phyloP scores from a whole-genome alignment of 2,797 vertebrate species.

The Eospalax fontanierii region DNA sequence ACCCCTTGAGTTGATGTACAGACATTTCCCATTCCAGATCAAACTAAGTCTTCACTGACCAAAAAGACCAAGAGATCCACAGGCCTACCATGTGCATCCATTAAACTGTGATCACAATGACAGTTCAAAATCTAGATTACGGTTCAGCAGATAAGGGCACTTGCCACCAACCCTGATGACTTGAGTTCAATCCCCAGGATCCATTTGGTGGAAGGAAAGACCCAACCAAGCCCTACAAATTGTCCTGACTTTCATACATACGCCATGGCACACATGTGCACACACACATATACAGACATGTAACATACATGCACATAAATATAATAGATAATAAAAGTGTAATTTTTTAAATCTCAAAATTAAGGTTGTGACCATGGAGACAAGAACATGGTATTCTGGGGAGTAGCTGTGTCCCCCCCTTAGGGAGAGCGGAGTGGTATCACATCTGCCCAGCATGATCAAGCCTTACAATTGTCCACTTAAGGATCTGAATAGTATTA shows the following conservation, averaged over 20 bases:
- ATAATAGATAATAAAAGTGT: not conserved
- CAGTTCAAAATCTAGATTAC: slow-evolving; percentile 71
- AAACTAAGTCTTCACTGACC: slow-evolving; percentile 69
- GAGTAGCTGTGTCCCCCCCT: no score
- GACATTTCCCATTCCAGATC: no score
- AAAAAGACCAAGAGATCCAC: slow-evolving; percentile 57
- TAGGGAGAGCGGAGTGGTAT: not conserved
- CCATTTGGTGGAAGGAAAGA: not conserved
- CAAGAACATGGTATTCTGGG: slow-evolving; percentile 18
- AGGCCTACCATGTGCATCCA: slow-evolving; percentile 16
- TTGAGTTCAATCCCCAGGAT: not conserved
- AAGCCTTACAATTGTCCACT: not conserved
- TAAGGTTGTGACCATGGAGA: slow-evolving; percentile 56
- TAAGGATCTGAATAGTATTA: slow-evolving; percentile 55
- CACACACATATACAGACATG: no score
- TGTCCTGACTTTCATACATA: not conserved
- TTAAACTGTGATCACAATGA: slow-evolving; percentile 1
- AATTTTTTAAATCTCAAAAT: slow-evolving; percentile 50
- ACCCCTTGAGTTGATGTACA: no score
- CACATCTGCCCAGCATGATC: not conserved
- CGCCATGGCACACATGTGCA: not conserved
- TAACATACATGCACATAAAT: not conserved
- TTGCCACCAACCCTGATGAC: not conserved
- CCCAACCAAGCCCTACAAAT: not conserved
- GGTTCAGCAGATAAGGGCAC: not conserved